These are phyloP conservation scores for Euura lappo DNA, from an alignment of 1,140 invertebrate genomes.

Conservation along the genomic window DNA sequence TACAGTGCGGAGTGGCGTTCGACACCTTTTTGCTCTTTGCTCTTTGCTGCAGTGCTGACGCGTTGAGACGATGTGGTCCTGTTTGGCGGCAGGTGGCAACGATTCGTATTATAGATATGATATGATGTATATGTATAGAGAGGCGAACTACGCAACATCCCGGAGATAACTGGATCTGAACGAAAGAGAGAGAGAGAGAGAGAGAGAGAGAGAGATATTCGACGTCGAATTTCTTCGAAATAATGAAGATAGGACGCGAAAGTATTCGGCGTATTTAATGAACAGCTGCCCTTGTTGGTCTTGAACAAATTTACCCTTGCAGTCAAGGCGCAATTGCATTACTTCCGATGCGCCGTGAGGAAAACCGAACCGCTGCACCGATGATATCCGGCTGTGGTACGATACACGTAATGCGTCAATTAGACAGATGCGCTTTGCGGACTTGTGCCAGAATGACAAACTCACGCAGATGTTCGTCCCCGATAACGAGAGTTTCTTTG, in stretches of 20 bases:
- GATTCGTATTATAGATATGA: too few species aligned
- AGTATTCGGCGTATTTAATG: neutral
- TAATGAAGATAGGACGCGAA: too few species aligned
- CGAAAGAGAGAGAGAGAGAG: too few species aligned
- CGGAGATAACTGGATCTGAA: too few species aligned
- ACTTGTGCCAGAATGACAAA: slow-evolving; percentile 29
- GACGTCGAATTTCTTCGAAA: too few species aligned
- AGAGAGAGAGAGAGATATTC: too few species aligned
- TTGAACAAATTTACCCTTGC: neutral
- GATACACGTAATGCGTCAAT: slow-evolving; percentile 24
- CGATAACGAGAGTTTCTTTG: neutral
- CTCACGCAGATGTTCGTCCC: slow-evolving; percentile 28
- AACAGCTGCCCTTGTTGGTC: slow-evolving; percentile 16
- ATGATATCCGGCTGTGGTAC: neutral
- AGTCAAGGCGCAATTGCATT: slow-evolving; percentile 7
- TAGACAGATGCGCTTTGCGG: slow-evolving; percentile 39
- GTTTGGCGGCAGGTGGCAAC: too few species aligned
- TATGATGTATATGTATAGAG: too few species aligned
- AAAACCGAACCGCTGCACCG: neutral
- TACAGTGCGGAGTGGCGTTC: too few species aligned
- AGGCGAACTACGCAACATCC: too few species aligned
- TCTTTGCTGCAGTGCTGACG: slow-evolving; percentile 9
- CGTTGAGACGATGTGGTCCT: neutral
- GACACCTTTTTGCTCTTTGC: too few species aligned
- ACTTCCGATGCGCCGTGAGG: slow-evolving; percentile 8